Evolutionary conservation across 2,113 vertebrate species (phyloP).

Genomic region (Oryzias javanicus): DNA sequence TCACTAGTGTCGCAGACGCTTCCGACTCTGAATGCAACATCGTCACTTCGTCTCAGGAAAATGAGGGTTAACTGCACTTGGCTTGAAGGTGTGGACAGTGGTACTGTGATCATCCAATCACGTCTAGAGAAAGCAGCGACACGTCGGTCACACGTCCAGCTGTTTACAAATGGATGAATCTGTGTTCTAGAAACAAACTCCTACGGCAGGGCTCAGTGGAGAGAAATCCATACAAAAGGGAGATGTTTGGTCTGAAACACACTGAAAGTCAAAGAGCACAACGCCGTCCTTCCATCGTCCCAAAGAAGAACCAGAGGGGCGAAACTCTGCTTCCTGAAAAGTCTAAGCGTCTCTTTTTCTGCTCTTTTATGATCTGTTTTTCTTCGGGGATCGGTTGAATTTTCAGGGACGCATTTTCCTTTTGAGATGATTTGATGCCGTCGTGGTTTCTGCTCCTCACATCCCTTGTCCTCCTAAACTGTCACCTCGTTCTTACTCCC

Average conservation of each 20-base stretch:
- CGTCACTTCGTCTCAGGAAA: too few relatives aligned
- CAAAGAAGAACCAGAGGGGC: too few relatives aligned
- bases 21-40: conserved; percentile 3
- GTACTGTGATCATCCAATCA: conserved; percentile 37
- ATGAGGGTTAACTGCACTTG: conserved; percentile 2
- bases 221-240: conserved; percentile 62
- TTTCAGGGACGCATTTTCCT: conserved; percentile 17
- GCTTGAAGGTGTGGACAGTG: conserved; percentile 17
- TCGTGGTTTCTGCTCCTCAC: conserved; percentile 1
- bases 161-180: conserved; percentile 42
- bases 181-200: conserved; percentile 52
- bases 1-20: too few relatives aligned
- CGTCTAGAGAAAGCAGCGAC: conserved; percentile 28
- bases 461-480: conserved; percentile 72
- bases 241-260: conserved; percentile 60
- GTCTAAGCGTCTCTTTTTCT: conserved; percentile 45
- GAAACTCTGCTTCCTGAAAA: conserved; percentile 47
- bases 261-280: conserved; percentile 58
- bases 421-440: background rate
- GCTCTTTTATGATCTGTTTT: conserved; percentile 45
- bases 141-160: conserved; percentile 24
- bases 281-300: background rate
- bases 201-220: conserved; percentile 58
- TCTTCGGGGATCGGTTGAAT: conserved; percentile 65
- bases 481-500: conserved; percentile 90